These are phyloP conservation scores for Zoanthus gigantus DNA, from an alignment of 92 coral and sea anemone genomes.

Conservation along the genomic window DNA sequence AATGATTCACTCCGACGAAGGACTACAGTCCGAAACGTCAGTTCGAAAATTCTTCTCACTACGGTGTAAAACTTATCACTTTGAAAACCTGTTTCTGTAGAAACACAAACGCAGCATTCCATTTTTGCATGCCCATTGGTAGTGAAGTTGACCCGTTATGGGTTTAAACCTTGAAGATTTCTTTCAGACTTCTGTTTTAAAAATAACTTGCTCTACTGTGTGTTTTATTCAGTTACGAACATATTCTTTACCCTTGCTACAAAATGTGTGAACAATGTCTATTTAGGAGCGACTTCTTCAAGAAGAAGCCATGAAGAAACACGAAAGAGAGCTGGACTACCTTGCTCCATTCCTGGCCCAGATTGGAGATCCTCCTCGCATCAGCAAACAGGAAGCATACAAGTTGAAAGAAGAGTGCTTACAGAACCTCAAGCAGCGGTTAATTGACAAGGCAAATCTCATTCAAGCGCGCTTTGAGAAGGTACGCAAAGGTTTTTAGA, in stretches of 20 bases:
- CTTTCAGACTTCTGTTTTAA: no score
- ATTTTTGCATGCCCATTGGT: no score
- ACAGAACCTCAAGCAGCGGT: conserved; percentile 95
- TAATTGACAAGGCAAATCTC: conserved; percentile 96
- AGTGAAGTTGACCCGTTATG: no score
- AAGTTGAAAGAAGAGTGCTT: conserved; percentile 98
- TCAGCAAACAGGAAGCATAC: conserved; percentile 87
- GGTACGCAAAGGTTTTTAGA: conserved; percentile 52
- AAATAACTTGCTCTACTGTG: no score
- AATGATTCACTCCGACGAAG: no score
- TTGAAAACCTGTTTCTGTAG: no score
- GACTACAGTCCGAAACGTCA: no score
- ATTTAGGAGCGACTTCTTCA: conserved; percentile 89
- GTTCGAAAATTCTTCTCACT: no score
- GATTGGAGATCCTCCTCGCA: conserved; percentile 95
- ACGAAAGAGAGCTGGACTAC: conserved; percentile 95
- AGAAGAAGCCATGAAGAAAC: conserved; percentile 99
- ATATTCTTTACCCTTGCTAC: neutral
- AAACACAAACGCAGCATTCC: no score
- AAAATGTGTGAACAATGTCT: neutral
- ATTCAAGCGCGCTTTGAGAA: conserved; percentile 99
- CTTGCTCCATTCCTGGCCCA: conserved; percentile 99
- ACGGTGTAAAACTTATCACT: no score
- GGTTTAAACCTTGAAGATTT: no score
- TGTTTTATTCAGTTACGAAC: no score